Base-by-base conservation (phyloP, 2,888 invertebrate genomes). In the Agriopis aurantiaria region DNA sequence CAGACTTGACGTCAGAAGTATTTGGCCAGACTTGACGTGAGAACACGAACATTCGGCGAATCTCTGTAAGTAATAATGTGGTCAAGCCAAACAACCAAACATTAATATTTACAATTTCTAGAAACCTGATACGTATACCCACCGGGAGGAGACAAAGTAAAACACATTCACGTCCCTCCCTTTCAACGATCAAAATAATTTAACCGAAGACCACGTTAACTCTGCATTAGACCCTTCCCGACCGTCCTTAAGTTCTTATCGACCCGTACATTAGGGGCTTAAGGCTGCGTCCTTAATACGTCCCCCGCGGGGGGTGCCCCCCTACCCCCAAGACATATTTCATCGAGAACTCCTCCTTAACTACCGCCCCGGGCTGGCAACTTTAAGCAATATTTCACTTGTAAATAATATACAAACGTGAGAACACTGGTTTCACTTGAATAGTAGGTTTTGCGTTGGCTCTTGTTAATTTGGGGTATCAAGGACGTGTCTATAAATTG, bases 311-410 rank as follows among this genome's bases (percentile, higher is more conserved):
- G 61, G 61, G 61, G 53, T 33, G 78, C 80, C 74, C 78, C 70
- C 74, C 74, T 75, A 80, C 81, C 90, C 89, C 88, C 80, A 94
- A 94, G 93, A 93, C 93, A 94, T 93, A 94, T 93, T 93, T 94
- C 93, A 93, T 93, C 91, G 89, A 84, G 85, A 88, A 87, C 89
- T 88, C 87, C 90, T 86, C 91, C 88, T 90, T 91, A 91, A 90
- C 88, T 85, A 88, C 86, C 87, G 77, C 84, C 84, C 85, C 74
- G 82, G 83, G 84, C 75, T 82, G 74, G 80, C 81, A 91, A 93
- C 92, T 92, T 92, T 87, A 79, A 78, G 87, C 85, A 86, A 92
- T 92, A 92, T 91, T 90, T 92, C 88, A 92, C 86, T 80, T 80
- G 87, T 89, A 90, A 89, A 91, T 90, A 89, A 91, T 88, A 88